These are phyloP conservation scores for Perognathus longimembris DNA, from an alignment of 2,113 vertebrate genomes.

Conservation along the genomic window DNA sequence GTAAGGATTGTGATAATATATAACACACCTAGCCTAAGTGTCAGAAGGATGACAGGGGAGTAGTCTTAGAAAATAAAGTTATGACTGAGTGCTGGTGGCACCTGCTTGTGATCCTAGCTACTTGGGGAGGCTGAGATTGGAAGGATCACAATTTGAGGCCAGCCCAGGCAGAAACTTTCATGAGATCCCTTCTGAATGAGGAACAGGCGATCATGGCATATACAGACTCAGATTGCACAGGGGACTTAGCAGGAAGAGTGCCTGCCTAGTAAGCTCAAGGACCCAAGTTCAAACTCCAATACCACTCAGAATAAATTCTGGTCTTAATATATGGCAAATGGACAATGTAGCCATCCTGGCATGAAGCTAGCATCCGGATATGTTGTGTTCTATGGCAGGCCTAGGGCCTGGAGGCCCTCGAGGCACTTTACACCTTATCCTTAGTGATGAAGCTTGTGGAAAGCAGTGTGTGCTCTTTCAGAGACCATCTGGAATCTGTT, in stretches of 20 bases:
- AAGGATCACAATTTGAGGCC: too few species aligned
- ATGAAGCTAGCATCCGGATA: not conserved
- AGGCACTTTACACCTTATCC: not conserved
- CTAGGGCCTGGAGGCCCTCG: not conserved
- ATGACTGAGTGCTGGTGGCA: not conserved
- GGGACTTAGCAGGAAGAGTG: too few species aligned
- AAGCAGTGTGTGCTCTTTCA: not conserved
- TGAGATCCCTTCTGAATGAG: too few species aligned
- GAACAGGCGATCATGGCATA: too few species aligned
- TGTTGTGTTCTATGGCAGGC: not conserved
- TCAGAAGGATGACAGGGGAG: not conserved
- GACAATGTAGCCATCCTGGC: not conserved
- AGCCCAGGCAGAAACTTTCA: too few species aligned
- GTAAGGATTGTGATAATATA: not conserved
- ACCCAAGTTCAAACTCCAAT: too few species aligned
- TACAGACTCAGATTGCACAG: too few species aligned
- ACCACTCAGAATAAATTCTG: too few species aligned
- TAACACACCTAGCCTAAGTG: not conserved
- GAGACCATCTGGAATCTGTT: conserved; percentile 35
- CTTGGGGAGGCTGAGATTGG: too few species aligned
- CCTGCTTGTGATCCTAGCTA: too few species aligned
- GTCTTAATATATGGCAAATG: not conserved
- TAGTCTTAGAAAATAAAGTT: not conserved
- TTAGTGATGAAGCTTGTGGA: not conserved
- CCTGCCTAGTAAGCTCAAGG: too few species aligned